Evolutionary conservation across 2,113 vertebrate genomes (phyloP).

Genomic region (Chunga burmeisteri): DNA sequence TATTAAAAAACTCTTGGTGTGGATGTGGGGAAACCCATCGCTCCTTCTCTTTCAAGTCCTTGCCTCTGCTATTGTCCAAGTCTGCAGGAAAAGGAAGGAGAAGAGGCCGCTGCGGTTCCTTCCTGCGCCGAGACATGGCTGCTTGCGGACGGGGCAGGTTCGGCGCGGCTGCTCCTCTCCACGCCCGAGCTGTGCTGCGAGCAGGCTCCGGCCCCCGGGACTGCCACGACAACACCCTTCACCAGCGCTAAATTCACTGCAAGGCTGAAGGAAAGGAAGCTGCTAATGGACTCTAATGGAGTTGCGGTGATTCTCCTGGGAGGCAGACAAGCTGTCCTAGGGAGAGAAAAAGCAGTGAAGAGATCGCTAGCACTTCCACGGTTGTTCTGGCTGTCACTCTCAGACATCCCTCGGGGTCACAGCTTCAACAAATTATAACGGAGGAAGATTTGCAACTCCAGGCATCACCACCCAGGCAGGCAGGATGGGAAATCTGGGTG

Average conservation of each 20-base stretch:
- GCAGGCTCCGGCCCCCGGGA: background rate
- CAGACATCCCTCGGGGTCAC: background rate
- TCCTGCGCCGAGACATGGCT: background rate
- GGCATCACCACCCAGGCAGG: background rate
- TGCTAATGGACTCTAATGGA: conserved; percentile 42
- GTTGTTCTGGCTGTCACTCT: background rate
- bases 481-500: background rate
- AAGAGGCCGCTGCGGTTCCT: background rate
- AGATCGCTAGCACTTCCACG: background rate
- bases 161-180: background rate
- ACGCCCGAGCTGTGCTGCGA: accelerated
- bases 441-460: background rate
- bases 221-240: background rate
- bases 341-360: background rate
- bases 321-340: background rate
- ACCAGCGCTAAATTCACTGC: background rate
- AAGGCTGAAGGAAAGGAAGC: background rate
- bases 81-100: background rate
- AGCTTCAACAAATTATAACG: background rate
- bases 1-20: background rate
- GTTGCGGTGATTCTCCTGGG: background rate
- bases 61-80: background rate
- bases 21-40: background rate
- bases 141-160: background rate
- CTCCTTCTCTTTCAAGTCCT: background rate